Conservation (phyloP, 2,888 invertebrate species). For the Iphiclides podalirius region DNA sequence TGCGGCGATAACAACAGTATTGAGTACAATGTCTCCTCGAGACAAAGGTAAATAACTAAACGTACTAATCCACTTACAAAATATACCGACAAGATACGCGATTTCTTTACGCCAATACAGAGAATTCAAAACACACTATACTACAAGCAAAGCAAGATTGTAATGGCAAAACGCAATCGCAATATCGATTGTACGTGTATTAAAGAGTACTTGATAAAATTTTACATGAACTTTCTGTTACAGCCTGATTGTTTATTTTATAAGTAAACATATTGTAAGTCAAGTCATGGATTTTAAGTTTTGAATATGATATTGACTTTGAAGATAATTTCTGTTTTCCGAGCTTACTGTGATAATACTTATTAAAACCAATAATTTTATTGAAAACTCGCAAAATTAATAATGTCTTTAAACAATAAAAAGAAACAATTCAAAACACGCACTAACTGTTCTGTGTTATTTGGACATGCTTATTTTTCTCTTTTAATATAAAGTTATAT, state of each 20-base stretch:
- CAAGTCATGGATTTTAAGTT: conserved; percentile 10
- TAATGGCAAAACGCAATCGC: no score
- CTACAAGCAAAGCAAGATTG: no score
- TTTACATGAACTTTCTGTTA: no score
- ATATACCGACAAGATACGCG: conserved; percentile 26
- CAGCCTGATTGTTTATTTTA: conserved; percentile 28
- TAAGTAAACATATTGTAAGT: conserved; percentile 21
- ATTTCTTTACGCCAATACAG: no score
- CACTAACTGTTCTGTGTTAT: conserved; percentile 2
- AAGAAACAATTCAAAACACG: conserved; percentile 5
- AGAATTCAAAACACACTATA: no score
- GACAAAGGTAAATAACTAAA: conserved; percentile 59
- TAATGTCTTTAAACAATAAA: conserved; percentile 1
- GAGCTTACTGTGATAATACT: conserved; percentile 2
- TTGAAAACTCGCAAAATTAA: conserved; percentile 5
- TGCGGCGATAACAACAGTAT: conserved; percentile 47
- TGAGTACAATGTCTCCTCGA: conserved; percentile 57
- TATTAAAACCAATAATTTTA: conserved; percentile 17
- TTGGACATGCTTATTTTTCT: conserved; percentile 6
- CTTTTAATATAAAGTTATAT: no score
- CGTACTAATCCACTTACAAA: conserved; percentile 35
- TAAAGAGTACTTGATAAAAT: no score
- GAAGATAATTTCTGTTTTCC: conserved; percentile 3
- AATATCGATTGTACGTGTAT: no score
- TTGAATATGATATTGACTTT: not conserved